Evolutionary conservation across 1,140 invertebrate species (phyloP).

Genomic region (Epicauta chinensis): DNA sequence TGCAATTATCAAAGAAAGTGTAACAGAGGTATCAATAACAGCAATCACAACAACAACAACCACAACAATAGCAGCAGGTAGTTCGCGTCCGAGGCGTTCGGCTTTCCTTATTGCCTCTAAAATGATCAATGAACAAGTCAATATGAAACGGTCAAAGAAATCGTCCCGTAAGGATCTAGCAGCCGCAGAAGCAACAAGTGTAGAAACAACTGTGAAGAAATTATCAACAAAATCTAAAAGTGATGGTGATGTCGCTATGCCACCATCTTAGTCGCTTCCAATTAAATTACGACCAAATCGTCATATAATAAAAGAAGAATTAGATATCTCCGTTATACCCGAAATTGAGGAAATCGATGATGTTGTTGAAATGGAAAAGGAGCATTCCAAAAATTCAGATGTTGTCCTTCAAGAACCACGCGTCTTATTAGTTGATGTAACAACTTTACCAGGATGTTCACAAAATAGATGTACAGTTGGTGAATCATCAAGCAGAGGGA

Average conservation of each 20-base stretch:
- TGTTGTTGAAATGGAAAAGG: not conserved
- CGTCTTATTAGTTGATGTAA: conserved; percentile 12
- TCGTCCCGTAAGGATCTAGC: too few relatives aligned
- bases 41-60: too few relatives aligned
- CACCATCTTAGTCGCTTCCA: conserved; percentile 10
- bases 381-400: conserved; percentile 14
- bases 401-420: conserved; percentile 12
- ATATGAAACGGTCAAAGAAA: too few relatives aligned
- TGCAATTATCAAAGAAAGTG: too few relatives aligned
- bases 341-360: conserved; percentile 8
- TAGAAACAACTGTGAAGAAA: not conserved
- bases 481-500: conserved; percentile 2
- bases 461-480: too few relatives aligned
- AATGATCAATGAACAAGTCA: too few relatives aligned
- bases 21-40: too few relatives aligned
- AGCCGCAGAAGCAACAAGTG: too few relatives aligned
- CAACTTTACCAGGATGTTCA: not conserved
- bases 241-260: conserved; percentile 16
- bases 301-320: conserved; percentile 16
- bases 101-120: too few relatives aligned
- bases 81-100: too few relatives aligned
- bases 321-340: not conserved
- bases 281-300: conserved; percentile 12
- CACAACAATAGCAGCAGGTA: too few relatives aligned
- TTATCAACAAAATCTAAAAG: not conserved